phyloP scores from a whole-genome alignment of 2,888 invertebrate genomes.

The Lomographa bimaculata region DNA sequence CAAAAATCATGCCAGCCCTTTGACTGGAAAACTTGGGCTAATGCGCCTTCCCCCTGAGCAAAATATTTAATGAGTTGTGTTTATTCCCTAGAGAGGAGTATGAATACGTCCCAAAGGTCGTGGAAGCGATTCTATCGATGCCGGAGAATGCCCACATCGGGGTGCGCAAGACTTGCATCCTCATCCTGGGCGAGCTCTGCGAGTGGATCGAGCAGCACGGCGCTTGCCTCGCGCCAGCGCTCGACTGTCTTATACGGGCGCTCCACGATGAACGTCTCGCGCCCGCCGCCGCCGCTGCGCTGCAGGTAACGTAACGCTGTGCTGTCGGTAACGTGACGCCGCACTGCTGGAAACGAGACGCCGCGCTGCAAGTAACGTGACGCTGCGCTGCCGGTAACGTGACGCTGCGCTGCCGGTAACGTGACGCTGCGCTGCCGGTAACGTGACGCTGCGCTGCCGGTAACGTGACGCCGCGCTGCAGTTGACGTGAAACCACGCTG shows the following conservation, averaged over 20 bases:
- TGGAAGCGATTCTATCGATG: slow-evolving; percentile 94
- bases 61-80: background rate
- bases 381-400: slow-evolving; percentile 86
- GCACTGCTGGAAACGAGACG: no score
- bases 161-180: slow-evolving; percentile 94
- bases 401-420: no score
- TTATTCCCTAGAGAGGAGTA: slow-evolving; percentile 89
- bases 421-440: no score
- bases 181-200: slow-evolving; percentile 94
- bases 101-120: slow-evolving; percentile 95
- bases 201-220: slow-evolving; percentile 98
- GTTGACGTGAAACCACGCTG: slow-evolving; percentile 46
- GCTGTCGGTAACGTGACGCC: no score
- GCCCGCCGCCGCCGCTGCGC: slow-evolving; percentile 90
- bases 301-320: slow-evolving; percentile 84
- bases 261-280: slow-evolving; percentile 89
- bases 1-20: no score
- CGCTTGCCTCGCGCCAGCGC: slow-evolving; percentile 90
- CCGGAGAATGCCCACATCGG: slow-evolving; percentile 93
- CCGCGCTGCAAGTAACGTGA: no score
- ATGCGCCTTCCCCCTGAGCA: no score
- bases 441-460: no score
- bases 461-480: slow-evolving; percentile 93
- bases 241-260: slow-evolving; percentile 87
- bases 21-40: no score